Conservation (phyloP, 2,113 vertebrate genomes). For the Thunnus maccoyii region DNA sequence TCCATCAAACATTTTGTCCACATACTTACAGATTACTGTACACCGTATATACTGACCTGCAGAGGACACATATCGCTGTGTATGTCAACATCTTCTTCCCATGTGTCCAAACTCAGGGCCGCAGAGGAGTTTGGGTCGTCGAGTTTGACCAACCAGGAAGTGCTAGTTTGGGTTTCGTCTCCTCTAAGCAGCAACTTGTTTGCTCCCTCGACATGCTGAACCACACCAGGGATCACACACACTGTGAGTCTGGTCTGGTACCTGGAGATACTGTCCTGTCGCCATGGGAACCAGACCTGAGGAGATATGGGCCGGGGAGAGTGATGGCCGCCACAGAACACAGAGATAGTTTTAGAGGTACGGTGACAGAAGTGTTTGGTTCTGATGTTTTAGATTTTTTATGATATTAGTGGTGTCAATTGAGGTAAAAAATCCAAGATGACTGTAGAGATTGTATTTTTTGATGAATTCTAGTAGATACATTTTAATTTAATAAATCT, state of each 20-base stretch:
- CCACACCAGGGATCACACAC: slow-evolving; percentile 67
- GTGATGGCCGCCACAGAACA: slow-evolving; percentile 80
- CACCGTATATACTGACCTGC: not conserved
- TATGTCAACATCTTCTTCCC: not conserved
- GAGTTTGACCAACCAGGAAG: slow-evolving; percentile 82
- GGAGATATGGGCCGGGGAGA: slow-evolving; percentile 87
- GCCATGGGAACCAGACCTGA: slow-evolving; percentile 84
- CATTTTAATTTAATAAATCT: too few relatives aligned
- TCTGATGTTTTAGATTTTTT: too few relatives aligned
- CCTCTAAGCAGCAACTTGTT: slow-evolving; percentile 80
- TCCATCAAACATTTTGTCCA: too few relatives aligned
- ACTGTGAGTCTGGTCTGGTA: slow-evolving; percentile 57
- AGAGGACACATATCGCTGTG: too few relatives aligned
- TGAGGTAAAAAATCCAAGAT: too few relatives aligned
- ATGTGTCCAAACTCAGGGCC: slow-evolving; percentile 72
- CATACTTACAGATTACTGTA: too few relatives aligned
- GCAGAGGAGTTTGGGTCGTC: slow-evolving; percentile 83
- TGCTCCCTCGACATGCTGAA: slow-evolving; percentile 85
- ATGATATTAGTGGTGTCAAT: too few relatives aligned
- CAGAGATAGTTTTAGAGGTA: slow-evolving; percentile 83
- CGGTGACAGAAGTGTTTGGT: not conserved
- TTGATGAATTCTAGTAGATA: too few relatives aligned
- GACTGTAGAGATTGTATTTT: too few relatives aligned
- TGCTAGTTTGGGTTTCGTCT: not conserved
- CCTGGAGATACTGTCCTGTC: slow-evolving; percentile 91